Evolutionary conservation across 2,797 vertebrate genomes (phyloP).

Genomic region (Syngnathus rostellatus): DNA sequence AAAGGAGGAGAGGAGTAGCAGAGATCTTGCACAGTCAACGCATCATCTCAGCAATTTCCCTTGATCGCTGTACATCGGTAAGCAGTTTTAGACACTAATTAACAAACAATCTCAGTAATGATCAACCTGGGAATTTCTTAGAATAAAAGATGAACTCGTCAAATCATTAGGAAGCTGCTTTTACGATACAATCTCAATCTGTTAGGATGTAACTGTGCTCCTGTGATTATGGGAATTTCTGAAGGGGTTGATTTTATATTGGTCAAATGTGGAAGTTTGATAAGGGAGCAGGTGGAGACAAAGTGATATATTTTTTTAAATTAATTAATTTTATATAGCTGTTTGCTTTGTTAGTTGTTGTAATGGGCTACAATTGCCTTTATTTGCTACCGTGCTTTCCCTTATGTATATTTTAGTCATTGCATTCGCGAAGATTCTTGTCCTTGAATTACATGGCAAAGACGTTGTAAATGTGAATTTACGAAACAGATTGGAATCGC

Average conservation of each 20-base stretch:
- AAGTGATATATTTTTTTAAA: neutral
- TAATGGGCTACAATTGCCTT: neutral
- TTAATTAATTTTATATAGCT: neutral
- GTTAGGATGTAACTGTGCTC: neutral
- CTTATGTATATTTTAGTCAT: neutral
- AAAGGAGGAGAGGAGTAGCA: constrained; percentile 12
- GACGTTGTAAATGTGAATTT: constrained; percentile 44
- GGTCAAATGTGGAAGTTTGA: neutral
- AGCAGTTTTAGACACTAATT: constrained; percentile 22
- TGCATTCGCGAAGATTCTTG: constrained; percentile 25
- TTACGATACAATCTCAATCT: neutral
- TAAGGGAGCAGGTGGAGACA: neutral
- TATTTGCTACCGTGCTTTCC: neutral
- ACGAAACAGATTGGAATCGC: constrained; percentile 41
- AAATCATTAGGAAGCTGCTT: neutral
- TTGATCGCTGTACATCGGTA: constrained; percentile 44
- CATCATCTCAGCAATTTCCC: constrained; percentile 23
- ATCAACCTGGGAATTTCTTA: neutral
- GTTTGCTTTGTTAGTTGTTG: neutral
- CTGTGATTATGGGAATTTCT: neutral
- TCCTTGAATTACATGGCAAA: constrained; percentile 55
- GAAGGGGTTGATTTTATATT: neutral
- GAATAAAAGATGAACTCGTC: neutral
- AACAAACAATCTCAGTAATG: constrained; percentile 5
- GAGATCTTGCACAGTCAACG: constrained; percentile 22